Conservation (phyloP, 2,113 vertebrate species). For the Rhineura floridana region DNA sequence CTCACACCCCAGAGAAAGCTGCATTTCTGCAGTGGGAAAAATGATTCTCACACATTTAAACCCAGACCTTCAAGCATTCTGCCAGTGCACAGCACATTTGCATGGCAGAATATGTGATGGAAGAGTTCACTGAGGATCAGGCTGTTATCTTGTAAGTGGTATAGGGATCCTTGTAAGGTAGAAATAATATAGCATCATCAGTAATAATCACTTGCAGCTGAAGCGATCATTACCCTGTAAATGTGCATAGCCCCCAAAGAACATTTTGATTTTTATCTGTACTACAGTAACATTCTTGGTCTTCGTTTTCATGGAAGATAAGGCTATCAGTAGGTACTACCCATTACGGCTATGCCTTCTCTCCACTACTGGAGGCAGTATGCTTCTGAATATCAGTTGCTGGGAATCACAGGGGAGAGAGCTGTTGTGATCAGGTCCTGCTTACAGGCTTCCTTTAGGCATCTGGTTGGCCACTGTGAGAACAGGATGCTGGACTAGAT, state of each 20-base stretch:
- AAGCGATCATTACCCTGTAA: neutral
- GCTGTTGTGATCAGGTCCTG: no score
- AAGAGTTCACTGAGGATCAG: neutral
- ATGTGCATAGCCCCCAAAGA: neutral
- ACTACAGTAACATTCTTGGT: neutral
- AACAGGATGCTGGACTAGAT: no score
- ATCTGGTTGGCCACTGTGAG: no score
- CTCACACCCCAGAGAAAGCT: neutral
- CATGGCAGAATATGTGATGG: neutral
- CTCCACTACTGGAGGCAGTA: no score
- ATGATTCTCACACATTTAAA: accelerated
- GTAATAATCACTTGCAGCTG: slow-evolving; percentile 2
- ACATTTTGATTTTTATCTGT: neutral
- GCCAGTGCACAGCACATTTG: neutral
- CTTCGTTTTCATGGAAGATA: no score
- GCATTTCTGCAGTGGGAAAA: neutral
- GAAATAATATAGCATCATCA: neutral
- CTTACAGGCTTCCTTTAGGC: no score
- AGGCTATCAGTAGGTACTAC: no score
- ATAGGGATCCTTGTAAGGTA: neutral
- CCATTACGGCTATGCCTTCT: no score
- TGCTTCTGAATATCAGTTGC: no score
- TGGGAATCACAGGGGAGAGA: no score
- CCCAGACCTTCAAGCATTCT: neutral
- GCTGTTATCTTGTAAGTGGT: neutral